These are phyloP conservation scores for Chelmon rostratus DNA, from an alignment of 2,797 vertebrate species.

Conservation along the genomic window DNA sequence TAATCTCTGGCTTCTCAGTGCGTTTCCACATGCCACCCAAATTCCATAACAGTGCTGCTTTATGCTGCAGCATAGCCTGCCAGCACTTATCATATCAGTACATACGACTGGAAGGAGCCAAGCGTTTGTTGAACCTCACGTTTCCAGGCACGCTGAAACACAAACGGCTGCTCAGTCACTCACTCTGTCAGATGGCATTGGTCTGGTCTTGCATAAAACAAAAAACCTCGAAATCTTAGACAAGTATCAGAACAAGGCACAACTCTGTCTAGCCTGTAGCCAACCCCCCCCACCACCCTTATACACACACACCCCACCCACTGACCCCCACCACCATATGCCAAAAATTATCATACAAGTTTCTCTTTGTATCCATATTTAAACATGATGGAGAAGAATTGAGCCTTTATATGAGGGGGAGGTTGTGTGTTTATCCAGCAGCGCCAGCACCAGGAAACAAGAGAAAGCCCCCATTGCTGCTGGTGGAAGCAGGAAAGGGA, in stretches of 20 bases:
- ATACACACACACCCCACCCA: constrained; percentile 65
- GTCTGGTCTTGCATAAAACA: constrained; percentile 75
- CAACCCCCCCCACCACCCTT: constrained; percentile 10
- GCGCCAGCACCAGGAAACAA: constrained; percentile 84
- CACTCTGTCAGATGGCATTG: constrained; percentile 66
- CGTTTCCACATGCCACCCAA: constrained; percentile 66
- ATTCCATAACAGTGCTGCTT: constrained; percentile 60
- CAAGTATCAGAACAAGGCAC: constrained; percentile 86
- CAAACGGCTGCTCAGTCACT: constrained; percentile 54
- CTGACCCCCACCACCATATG: constrained; percentile 82
- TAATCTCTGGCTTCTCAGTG: constrained; percentile 49
- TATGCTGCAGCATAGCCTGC: constrained; percentile 51
- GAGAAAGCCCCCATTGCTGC: constrained; percentile 85
- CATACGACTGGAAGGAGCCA: constrained; percentile 46
- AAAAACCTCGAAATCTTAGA: constrained; percentile 76
- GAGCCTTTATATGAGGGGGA: constrained; percentile 85
- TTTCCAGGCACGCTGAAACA: constrained; percentile 66
- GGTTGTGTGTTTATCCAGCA: constrained; percentile 88
- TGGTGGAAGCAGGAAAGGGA: constrained; percentile 80
- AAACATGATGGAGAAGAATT: constrained; percentile 88
- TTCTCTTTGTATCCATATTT: constrained; percentile 90
- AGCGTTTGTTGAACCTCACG: constrained; percentile 46
- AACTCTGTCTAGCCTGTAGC: constrained; percentile 79
- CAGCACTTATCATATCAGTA: constrained; percentile 68
- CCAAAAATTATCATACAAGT: constrained; percentile 90